Conservation (phyloP, 2,113 vertebrate species). For the Pelmatolapia mariae region DNA sequence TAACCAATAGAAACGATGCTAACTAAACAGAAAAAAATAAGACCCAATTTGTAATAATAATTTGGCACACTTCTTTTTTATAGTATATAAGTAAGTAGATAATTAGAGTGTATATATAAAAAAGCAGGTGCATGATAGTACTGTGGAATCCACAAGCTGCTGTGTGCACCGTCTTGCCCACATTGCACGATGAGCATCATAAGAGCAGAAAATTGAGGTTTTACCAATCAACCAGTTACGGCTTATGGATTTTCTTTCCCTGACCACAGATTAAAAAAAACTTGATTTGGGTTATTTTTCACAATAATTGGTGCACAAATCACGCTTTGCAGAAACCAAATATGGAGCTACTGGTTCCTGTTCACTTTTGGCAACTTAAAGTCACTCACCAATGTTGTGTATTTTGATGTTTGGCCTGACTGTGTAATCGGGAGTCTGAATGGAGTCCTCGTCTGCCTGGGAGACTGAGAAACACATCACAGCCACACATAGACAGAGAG, state of each 20-base stretch:
- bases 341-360: neutral
- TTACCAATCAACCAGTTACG: neutral
- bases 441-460: conserved; percentile 84
- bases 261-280: neutral
- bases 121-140: neutral
- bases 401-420: conserved; percentile 92
- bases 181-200: neutral
- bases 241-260: neutral
- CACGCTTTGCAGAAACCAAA: neutral
- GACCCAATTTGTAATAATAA: neutral
- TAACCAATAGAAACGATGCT: neutral
- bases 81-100: neutral
- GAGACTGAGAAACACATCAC: conserved; percentile 72
- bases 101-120: neutral
- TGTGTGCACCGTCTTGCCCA: neutral
- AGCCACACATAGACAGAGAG: neutral
- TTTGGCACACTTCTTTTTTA: neutral
- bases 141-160: neutral
- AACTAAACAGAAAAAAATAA: neutral
- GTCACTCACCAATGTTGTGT: conserved; percentile 87
- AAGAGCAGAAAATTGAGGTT: neutral
- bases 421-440: conserved; percentile 88
- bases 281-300: neutral
- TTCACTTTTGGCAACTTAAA: neutral
- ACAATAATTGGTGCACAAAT: conserved; percentile 5